phyloP scores from a whole-genome alignment of 2,797 vertebrate species.

The Tympanoctomys barrerae region DNA sequence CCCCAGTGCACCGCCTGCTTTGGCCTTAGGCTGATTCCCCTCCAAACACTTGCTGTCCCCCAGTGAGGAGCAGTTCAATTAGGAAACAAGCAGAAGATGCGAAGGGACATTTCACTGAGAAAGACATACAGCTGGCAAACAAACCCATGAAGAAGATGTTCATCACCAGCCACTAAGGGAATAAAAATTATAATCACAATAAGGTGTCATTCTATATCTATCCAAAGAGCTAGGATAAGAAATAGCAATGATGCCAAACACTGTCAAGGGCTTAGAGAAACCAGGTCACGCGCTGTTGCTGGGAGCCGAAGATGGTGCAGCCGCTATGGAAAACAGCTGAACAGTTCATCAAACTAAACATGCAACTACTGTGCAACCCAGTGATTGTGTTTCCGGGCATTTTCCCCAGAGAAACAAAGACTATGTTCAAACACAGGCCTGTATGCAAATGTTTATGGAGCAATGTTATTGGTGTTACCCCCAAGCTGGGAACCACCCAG shows the following conservation, averaged over 20 bases:
- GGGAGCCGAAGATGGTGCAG: background rate
- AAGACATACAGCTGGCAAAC: background rate
- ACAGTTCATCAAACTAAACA: background rate
- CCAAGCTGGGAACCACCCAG: background rate
- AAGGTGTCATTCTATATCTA: background rate
- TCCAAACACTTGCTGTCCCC: background rate
- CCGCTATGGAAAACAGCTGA: background rate
- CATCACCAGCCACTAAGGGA: background rate
- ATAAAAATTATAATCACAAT: background rate
- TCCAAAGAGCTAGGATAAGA: background rate
- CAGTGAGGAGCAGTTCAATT: background rate
- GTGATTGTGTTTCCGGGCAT: background rate
- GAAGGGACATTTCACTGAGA: background rate
- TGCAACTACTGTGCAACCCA: background rate
- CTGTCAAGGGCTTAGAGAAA: background rate
- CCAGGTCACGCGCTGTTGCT: background rate
- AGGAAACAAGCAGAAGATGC: background rate
- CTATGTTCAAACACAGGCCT: background rate
- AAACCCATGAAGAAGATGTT: background rate
- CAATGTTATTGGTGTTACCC: background rate
- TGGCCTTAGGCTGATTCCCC: background rate
- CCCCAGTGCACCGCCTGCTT: background rate
- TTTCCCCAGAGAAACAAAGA: slow-evolving; percentile 35
- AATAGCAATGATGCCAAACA: too few relatives aligned
- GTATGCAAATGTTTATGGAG: background rate